Evolutionary conservation across 2,113 vertebrate species (phyloP).

Genomic region (Thamnaconus septentrionalis): DNA sequence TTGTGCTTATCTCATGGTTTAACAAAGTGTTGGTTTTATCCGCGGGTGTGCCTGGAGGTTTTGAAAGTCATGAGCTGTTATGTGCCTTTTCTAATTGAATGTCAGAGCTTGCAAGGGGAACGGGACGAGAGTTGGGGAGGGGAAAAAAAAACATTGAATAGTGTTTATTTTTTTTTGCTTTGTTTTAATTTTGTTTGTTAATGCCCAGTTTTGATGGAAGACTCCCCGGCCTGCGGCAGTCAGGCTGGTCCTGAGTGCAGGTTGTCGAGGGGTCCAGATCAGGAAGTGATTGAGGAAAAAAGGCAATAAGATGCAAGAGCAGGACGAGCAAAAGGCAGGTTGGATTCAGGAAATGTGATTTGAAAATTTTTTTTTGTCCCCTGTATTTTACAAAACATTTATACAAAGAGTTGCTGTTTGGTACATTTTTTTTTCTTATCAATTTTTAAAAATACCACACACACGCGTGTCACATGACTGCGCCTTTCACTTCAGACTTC

Average conservation of each 20-base stretch:
- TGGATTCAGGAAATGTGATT: conserved; percentile 35
- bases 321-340: conserved; percentile 37
- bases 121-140: conserved; percentile 69
- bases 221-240: conserved; percentile 73
- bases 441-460: neutral
- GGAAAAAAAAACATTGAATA: conserved; percentile 75
- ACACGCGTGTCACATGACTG: too few relatives aligned
- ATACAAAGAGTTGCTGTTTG: neutral
- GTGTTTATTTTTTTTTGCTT: conserved; percentile 55
- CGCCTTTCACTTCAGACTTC: too few relatives aligned
- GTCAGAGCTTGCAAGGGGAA: conserved; percentile 56
- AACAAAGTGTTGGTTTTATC: conserved; percentile 72
- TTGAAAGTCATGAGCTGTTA: conserved; percentile 55
- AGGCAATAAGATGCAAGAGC: neutral
- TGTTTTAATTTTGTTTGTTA: conserved; percentile 33
- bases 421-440: conserved; percentile 7
- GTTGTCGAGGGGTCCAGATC: neutral
- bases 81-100: conserved; percentile 79
- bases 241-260: conserved; percentile 87
- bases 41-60: conserved; percentile 78
- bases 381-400: conserved; percentile 35
- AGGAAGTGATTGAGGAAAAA: conserved; percentile 1
- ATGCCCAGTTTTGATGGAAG: neutral
- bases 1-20: conserved; percentile 50
- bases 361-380: conserved; percentile 16